Conservation (phyloP, 1,140 invertebrate genomes). For the Tyrophagus putrescentiae region DNA sequence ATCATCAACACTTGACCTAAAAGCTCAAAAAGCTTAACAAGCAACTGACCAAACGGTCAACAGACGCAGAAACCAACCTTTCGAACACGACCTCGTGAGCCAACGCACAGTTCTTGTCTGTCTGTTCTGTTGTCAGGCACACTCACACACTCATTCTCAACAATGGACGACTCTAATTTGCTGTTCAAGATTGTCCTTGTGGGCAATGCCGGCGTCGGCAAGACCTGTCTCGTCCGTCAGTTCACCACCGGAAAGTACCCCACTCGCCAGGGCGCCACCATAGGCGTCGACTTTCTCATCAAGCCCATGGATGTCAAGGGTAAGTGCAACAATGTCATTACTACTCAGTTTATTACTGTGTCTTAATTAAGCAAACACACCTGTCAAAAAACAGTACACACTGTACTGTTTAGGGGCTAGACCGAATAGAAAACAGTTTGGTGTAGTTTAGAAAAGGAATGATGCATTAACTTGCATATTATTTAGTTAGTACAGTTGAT, state of each 20-base stretch:
- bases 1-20: too few relatives aligned
- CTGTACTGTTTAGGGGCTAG: too few relatives aligned
- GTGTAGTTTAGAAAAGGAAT: not conserved
- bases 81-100: too few relatives aligned
- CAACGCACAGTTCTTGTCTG: too few relatives aligned
- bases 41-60: too few relatives aligned
- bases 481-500: not conserved
- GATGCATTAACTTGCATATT: not conserved
- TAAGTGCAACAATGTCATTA: slow-evolving; percentile 95
- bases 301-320: slow-evolving; percentile 96
- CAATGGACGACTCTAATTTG: slow-evolving; percentile 95
- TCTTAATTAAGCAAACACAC: too few relatives aligned
- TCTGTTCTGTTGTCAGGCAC: too few relatives aligned
- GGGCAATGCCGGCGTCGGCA: slow-evolving; percentile 85
- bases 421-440: not conserved
- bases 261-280: slow-evolving; percentile 92
- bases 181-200: slow-evolving; percentile 92
- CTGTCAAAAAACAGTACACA: too few relatives aligned
- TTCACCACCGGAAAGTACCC: slow-evolving; percentile 82
- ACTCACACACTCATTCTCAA: too few relatives aligned
- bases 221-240: slow-evolving; percentile 75
- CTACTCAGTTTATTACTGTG: too few relatives aligned
- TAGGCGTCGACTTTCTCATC: slow-evolving; percentile 99
- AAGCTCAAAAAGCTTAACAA: too few relatives aligned
- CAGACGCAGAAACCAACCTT: too few relatives aligned